Base-by-base conservation (phyloP, 2,888 invertebrate genomes). In the Odontomyia ornata region DNA sequence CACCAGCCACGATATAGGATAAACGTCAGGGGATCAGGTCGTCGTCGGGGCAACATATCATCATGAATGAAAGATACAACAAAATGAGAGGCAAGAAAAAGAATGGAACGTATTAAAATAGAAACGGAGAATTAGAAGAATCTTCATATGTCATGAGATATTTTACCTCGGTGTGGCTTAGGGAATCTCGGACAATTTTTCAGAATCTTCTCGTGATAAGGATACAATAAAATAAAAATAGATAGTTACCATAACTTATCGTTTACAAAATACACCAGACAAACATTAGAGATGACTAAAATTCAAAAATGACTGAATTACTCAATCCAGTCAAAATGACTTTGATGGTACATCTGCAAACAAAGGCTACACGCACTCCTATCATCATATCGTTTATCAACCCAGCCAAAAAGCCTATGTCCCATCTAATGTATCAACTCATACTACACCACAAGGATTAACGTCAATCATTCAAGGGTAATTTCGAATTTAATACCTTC, bases 381-480 rank as follows among this genome's bases (percentile, higher is more conserved):
- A n/a, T n/a, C n/a, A n/a, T n/a, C 36, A 9, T 36, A 36, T 36
- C 36, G 5, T 36, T 36, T 5, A 36, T 36, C 36, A 9, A n/a
- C 36, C 9, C 36, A 36, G 36, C n/a, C n/a, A 36, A 36, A 36
- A 36, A 9, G 9, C 3, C 3, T 36, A 36, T 9, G 36, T 36
- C 3, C 9, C 36, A 36, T 36, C 36, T 9, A 36, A 9, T 36
- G 36, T 36, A 36, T 9, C 36, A 36, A 36, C 36, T 36, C 5
- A 36, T 5, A 3, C 36, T 36, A 3, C 36, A 36, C 36, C 36
- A 36, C 36, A 36, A 36, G 23, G 60, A 73, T 73, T 60, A 73
- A 60, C 60, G 73, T 73, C 73, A 73, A 73, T 73, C 73, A 57
- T 60, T 36, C 18, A 36, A 72, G 36, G 27, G 73, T 73, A 73